Evolutionary conservation across 2,797 vertebrate species (phyloP).

Genomic region (Perodicticus potto): DNA sequence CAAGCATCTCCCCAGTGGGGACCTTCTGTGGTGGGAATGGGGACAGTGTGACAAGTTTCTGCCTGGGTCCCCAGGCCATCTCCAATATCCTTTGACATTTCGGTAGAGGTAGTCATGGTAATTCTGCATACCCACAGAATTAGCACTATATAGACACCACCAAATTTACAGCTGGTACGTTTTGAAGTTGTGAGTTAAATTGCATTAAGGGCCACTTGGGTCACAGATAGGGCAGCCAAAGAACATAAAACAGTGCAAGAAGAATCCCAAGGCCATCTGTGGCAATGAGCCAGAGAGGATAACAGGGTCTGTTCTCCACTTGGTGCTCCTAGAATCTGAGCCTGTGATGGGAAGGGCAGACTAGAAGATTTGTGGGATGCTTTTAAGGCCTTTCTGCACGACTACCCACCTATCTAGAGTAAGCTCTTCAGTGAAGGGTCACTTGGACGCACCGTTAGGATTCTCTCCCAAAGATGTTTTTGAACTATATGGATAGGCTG

Average conservation of each 20-base stretch:
- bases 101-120: background rate
- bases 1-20: background rate
- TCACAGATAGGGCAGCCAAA: background rate
- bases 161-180: background rate
- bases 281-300: background rate
- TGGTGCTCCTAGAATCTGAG: background rate
- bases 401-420: background rate
- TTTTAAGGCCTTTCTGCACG: background rate
- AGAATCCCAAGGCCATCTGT: background rate
- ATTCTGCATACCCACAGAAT: background rate
- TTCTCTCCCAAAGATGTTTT: background rate
- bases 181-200: background rate
- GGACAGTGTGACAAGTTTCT: background rate
- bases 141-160: background rate
- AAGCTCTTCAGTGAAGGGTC: background rate
- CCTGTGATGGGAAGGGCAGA: background rate
- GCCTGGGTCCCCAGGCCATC: background rate
- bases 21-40: background rate
- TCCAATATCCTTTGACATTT: background rate
- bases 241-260: background rate
- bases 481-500: background rate
- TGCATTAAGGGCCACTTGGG: background rate
- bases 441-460: background rate
- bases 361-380: background rate
- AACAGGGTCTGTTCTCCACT: background rate